Evolutionary conservation across 2,797 vertebrate species (phyloP).

Genomic region (Erpetoichthys calabaricus): DNA sequence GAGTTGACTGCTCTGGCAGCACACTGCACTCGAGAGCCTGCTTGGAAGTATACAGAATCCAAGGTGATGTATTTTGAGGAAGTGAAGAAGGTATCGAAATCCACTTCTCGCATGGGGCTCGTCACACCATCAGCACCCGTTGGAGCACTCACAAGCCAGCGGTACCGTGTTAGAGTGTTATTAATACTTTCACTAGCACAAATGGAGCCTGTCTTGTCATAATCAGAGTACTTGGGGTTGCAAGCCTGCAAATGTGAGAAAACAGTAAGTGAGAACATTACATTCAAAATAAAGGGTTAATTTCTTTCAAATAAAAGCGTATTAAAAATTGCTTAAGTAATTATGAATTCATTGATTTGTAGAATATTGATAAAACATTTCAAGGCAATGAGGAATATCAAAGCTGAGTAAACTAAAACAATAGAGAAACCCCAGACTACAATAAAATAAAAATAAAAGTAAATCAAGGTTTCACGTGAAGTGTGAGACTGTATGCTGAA

Average conservation of each 20-base stretch:
- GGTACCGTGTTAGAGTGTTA: slow-evolving; percentile 72
- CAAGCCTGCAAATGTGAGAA: slow-evolving; percentile 56
- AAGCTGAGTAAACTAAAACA: too few species aligned
- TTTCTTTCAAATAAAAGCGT: too few species aligned
- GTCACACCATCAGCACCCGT: slow-evolving; percentile 71
- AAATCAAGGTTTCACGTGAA: too few species aligned
- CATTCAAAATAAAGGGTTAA: not conserved
- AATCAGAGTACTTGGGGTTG: slow-evolving; percentile 75
- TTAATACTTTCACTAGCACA: slow-evolving; percentile 80
- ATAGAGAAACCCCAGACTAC: too few species aligned
- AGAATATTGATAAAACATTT: too few species aligned
- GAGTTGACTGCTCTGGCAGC: slow-evolving; percentile 74
- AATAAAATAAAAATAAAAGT: too few species aligned
- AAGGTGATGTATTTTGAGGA: slow-evolving; percentile 81
- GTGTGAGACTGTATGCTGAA: too few species aligned
- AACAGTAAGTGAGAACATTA: slow-evolving; percentile 5
- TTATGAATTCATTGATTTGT: too few species aligned
- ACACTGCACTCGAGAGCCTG: slow-evolving; percentile 78
- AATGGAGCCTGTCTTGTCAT: slow-evolving; percentile 78
- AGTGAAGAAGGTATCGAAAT: slow-evolving; percentile 91
- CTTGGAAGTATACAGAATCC: slow-evolving; percentile 87
- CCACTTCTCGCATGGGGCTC: slow-evolving; percentile 78
- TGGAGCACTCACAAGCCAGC: slow-evolving; percentile 80
- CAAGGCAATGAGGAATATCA: too few species aligned
- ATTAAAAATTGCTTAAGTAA: too few species aligned